Evolutionary conservation across 2,797 vertebrate genomes (phyloP).

Genomic region (Euthynnus affinis): DNA sequence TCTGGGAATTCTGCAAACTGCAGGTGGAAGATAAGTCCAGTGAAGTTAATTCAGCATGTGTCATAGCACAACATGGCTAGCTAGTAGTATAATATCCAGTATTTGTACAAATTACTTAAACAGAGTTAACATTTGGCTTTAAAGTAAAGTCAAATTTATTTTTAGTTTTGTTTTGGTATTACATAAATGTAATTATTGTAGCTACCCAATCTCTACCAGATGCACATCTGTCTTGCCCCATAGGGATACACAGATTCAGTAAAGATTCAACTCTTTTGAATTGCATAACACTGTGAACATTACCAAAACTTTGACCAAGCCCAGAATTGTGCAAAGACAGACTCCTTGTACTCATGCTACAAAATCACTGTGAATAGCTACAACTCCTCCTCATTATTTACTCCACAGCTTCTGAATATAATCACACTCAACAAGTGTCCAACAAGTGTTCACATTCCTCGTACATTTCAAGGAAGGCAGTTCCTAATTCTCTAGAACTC

Average conservation of each 20-base stretch:
- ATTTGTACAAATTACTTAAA: background rate
- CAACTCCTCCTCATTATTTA: background rate
- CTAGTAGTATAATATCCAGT: too few species aligned
- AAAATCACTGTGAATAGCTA: background rate
- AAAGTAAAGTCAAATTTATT: background rate
- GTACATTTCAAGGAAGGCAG: background rate
- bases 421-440: slow-evolving; percentile 4
- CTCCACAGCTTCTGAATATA: slow-evolving; percentile 6
- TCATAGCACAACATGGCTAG: background rate
- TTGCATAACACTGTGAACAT: background rate
- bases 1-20: slow-evolving; percentile 96
- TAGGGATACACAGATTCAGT: background rate
- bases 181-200: background rate
- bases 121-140: too few species aligned
- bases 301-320: background rate
- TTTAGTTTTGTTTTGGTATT: background rate
- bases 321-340: background rate
- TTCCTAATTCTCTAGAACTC: background rate
- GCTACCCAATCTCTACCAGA: background rate
- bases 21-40: slow-evolving; percentile 36
- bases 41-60: slow-evolving; percentile 10
- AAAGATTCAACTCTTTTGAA: background rate
- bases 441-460: slow-evolving; percentile 10
- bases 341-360: background rate
- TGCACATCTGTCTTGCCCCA: background rate